phyloP scores from a whole-genome alignment of 2,797 vertebrate genomes.

The Eospalax fontanierii region DNA sequence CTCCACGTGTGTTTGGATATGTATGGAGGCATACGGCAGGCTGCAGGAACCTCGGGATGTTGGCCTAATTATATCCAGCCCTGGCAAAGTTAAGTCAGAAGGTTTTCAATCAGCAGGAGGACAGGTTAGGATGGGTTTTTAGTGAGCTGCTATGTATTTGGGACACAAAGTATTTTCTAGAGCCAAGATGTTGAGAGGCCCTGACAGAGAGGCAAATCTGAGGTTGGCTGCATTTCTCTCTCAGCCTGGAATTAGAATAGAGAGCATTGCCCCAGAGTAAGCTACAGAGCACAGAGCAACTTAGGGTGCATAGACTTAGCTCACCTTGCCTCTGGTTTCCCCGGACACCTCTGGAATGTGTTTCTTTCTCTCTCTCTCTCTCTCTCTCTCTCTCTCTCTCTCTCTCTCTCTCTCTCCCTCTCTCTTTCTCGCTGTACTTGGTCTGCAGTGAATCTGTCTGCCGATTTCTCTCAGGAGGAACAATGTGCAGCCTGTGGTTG shows the following conservation, averaged over 20 bases:
- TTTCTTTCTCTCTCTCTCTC: background rate
- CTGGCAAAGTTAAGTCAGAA: slow-evolving; percentile 60
- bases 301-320: background rate
- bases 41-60: slow-evolving; percentile 50
- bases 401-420: background rate
- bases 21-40: slow-evolving; percentile 56
- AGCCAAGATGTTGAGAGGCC: background rate
- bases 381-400: background rate
- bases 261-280: background rate
- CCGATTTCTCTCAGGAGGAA: background rate
- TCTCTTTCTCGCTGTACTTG: background rate
- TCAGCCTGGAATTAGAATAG: background rate
- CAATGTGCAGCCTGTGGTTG: background rate
- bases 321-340: background rate
- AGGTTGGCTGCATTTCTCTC: background rate
- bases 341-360: background rate
- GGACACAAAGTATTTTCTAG: slow-evolving; percentile 1
- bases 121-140: slow-evolving; percentile 14
- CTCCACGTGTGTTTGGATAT: slow-evolving; percentile 30
- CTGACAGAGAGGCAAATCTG: slow-evolving; percentile 23
- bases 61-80: slow-evolving; percentile 71
- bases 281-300: background rate
- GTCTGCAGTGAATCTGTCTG: background rate
- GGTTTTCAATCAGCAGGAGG: slow-evolving; percentile 20
- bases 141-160: background rate